These are phyloP conservation scores for Glomeris maerens DNA, from an alignment of 1,140 invertebrate species.

Conservation along the genomic window DNA sequence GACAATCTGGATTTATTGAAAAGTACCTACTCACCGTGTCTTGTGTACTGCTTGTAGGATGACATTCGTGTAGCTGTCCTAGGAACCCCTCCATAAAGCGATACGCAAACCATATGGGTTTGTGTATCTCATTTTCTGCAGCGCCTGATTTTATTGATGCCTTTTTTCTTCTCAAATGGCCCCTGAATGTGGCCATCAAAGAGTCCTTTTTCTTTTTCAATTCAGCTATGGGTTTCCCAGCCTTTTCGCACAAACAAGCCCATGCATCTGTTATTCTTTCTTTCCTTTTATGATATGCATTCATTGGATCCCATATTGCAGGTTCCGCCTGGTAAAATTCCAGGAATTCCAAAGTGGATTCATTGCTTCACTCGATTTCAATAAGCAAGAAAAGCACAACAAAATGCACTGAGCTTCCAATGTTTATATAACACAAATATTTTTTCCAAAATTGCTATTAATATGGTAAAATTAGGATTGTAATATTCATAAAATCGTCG, in stretches of 20 bases:
- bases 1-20: too few relatives aligned
- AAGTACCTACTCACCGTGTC: too few relatives aligned
- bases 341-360: background rate
- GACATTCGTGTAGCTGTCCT: background rate
- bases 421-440: too few relatives aligned
- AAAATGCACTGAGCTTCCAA: too few relatives aligned
- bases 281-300: background rate
- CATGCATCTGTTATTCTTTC: background rate
- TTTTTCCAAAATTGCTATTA: too few relatives aligned
- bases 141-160: background rate
- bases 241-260: background rate
- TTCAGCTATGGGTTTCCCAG: background rate
- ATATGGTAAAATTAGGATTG: too few relatives aligned
- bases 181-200: background rate
- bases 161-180: background rate
- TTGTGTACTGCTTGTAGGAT: background rate
- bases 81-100: background rate
- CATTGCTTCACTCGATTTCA: background rate
- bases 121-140: background rate
- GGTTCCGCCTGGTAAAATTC: background rate
- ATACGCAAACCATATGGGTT: background rate
- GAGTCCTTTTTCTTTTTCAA: background rate
- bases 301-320: background rate
- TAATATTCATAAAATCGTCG: too few relatives aligned
- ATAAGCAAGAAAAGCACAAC: too few relatives aligned